Conservation (phyloP, 2,797 vertebrate genomes). For the Phyllotis vaccarum region DNA sequence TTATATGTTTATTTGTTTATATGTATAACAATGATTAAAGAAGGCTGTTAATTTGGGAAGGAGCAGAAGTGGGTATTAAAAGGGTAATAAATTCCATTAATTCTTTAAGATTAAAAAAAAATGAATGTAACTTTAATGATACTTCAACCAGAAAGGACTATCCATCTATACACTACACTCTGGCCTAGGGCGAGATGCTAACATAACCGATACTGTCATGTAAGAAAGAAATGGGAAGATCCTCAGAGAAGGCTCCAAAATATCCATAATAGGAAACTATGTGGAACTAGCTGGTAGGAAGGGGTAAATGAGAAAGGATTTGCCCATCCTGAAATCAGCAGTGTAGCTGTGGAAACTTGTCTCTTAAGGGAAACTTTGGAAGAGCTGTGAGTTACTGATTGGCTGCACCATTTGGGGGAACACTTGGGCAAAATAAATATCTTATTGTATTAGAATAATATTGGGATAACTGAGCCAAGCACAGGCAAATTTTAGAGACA, state of each 20-base stretch:
- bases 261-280: background rate
- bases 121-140: background rate
- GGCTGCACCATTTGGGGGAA: background rate
- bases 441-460: background rate
- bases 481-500: conserved; percentile 25
- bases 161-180: background rate
- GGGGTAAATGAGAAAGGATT: background rate
- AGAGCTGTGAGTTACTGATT: background rate
- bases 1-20: background rate
- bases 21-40: background rate
- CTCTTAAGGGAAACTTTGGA: background rate
- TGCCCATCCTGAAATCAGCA: background rate
- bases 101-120: background rate
- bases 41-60: background rate
- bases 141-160: background rate
- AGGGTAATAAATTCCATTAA: background rate
- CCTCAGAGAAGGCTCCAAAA: background rate
- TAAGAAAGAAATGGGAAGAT: conserved; percentile 1
- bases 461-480: background rate
- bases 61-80: background rate
- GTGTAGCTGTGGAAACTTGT: background rate
- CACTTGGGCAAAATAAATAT: background rate
- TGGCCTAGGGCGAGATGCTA: background rate
- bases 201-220: background rate
- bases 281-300: background rate